A percentile compares a stretch with the other conserved stretches of the same genome.
Evolutionary conservation across 2,797 vertebrate genomes (phyloP).

Genomic region (Rachycentron canadum): DNA sequence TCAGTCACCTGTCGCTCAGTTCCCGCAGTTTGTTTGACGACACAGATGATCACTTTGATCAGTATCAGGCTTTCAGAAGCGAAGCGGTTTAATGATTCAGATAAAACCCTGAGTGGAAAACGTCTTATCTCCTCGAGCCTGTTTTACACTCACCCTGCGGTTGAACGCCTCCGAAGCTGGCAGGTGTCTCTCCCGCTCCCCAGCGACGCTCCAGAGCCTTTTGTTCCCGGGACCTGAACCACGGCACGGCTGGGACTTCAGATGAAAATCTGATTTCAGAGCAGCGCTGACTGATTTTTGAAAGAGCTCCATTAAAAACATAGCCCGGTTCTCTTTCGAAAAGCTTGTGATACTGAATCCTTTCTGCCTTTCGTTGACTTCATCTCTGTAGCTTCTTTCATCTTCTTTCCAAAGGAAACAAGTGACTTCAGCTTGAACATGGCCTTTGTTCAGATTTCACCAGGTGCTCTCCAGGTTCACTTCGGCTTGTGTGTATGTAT

Average conservation of each 20-base stretch:
- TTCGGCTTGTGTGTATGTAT: too few relatives aligned
- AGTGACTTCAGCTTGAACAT: too few relatives aligned
- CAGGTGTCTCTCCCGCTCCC: slow-evolving; percentile 38
- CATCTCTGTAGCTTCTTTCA: too few relatives aligned
- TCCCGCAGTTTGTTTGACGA: too few relatives aligned
- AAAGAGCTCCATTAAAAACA: slow-evolving; percentile 2
- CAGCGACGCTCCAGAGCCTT: slow-evolving; percentile 22
- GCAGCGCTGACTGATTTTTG: slow-evolving; percentile 55
- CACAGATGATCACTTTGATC: slow-evolving; percentile 1
- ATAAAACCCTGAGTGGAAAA: slow-evolving; percentile 5
- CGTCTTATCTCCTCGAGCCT: slow-evolving; percentile 2
- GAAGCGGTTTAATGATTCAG: neutral
- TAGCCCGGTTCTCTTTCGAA: neutral
- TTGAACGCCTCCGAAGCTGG: slow-evolving; percentile 30
- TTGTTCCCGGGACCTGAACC: slow-evolving; percentile 62
- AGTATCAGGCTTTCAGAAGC: neutral
- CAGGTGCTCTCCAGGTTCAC: too few relatives aligned
- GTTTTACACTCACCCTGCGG: slow-evolving; percentile 18
- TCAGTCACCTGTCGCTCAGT: too few relatives aligned
- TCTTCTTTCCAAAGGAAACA: too few relatives aligned
- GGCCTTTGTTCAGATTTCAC: too few relatives aligned
- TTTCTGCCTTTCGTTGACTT: too few relatives aligned
- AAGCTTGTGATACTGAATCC: too few relatives aligned
- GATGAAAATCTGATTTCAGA: slow-evolving; percentile 22
- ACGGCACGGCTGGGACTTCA: slow-evolving; percentile 58